Percentiles rank a stretch among this genome's conserved stretches.
Conservation (phyloP, 2,888 invertebrate genomes). For the Troides aeacus region DNA sequence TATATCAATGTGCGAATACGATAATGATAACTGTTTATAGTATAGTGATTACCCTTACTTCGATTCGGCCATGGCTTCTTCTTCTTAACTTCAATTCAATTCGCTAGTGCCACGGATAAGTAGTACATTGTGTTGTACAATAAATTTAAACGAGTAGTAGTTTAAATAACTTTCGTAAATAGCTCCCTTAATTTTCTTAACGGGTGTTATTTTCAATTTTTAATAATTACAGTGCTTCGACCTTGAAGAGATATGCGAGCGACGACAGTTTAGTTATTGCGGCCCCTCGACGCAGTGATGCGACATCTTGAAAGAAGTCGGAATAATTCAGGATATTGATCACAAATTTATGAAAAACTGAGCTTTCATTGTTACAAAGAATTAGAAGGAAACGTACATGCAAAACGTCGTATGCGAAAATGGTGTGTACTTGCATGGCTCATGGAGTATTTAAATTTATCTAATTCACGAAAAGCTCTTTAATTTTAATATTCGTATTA, state of each 20-base stretch:
- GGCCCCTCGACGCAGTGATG: conserved; percentile 52
- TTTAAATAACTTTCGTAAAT: neutral
- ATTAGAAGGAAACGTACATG: neutral
- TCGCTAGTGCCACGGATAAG: too few relatives aligned
- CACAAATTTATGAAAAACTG: conserved; percentile 5
- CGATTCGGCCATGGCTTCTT: too few relatives aligned
- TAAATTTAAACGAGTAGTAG: neutral
- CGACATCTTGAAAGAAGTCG: conserved; percentile 53
- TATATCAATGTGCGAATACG: too few relatives aligned
- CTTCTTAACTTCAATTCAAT: too few relatives aligned
- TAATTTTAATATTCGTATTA: too few relatives aligned
- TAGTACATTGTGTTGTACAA: too few relatives aligned
- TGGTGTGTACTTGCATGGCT: too few relatives aligned
- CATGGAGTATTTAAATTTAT: too few relatives aligned
- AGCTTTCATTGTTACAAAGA: neutral
- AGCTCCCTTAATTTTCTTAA: neutral
- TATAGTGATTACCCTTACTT: too few relatives aligned
- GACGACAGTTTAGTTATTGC: conserved; percentile 74
- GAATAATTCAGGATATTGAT: neutral
- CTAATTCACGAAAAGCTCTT: too few relatives aligned
- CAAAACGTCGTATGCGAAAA: neutral
- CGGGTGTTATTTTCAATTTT: conserved; percentile 32
- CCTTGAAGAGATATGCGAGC: conserved; percentile 72
- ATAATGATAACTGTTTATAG: too few relatives aligned
- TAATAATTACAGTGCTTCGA: conserved; percentile 65